Evolutionary conservation across 2,888 invertebrate species (phyloP), one percentile per base, ranked within the genome.

Genomic region (Palloptera scutellata): DNA sequence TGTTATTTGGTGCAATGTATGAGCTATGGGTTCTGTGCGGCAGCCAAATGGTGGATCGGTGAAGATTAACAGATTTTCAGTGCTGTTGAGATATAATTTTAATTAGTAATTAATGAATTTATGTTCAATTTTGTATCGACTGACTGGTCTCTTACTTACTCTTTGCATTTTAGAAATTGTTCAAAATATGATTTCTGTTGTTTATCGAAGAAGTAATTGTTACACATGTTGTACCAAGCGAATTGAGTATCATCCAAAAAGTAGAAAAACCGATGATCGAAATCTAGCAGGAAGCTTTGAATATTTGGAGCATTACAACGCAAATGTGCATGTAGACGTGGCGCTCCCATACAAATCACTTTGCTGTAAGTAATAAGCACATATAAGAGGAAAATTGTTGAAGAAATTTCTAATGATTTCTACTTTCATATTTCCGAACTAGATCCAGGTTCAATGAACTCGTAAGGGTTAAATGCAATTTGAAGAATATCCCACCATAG

Each of bases 31-130:
- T 81, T 96, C 96, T 0, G 95, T 90, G 64, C 95, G 87, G 0
- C 95, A 96, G 0, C 96, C 97, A 84, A 97, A 97, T 1, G 97
- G 97, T 43, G 97, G 97, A 84, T 97, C 97, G 72, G 91, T 90
- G 30, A 95, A 87, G 30, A 94, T 84, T 60, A 89, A 88, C 0
- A 90, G 79, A 19, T 86, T 83, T 71, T 86, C 84, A 1, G 85
- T 85, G 12, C 85, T 87, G 64, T 42, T 79, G 78, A 30, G 6
- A 30, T 15, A 1, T 1, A 11, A 43, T 43, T 59, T 13, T 3
- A 59, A 15, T 3, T 11, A 6, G 43, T 15, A 65, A 15, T 15
- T 30, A 45, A 20, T 41, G 67, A 68, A 57, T 41, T 20, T 61
- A n/a, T n/a, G n/a, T n/a, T n/a, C n/a, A n/a, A n/a, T n/a, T 30